A percentile compares a stretch with the other conserved stretches of the same genome.
Evolutionary conservation across 2,888 invertebrate species (phyloP).

Genomic region (Leptura quadrifasciata): DNA sequence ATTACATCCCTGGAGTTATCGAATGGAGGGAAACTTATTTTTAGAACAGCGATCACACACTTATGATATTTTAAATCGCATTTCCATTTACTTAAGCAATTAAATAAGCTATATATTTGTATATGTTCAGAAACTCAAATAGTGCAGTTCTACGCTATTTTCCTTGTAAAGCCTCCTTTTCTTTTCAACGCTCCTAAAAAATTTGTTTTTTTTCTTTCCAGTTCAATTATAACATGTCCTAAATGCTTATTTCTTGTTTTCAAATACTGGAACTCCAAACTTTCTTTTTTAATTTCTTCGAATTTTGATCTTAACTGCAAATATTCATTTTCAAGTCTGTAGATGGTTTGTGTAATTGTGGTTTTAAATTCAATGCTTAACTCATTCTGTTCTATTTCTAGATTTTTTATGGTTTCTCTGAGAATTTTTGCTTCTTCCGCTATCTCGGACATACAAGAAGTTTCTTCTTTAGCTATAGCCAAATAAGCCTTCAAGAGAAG

Average conservation of each 20-base stretch:
- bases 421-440: slow-evolving; percentile 49
- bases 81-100: too few species aligned
- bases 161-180: background rate
- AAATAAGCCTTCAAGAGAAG: slow-evolving; percentile 54
- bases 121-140: too few species aligned
- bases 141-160: too few species aligned
- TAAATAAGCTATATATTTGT: too few species aligned
- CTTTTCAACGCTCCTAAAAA: background rate
- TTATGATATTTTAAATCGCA: too few species aligned
- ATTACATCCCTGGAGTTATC: too few species aligned
- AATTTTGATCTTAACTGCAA: slow-evolving; percentile 51
- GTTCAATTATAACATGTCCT: background rate
- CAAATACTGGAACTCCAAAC: background rate
- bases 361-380: slow-evolving; percentile 51
- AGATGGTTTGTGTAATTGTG: slow-evolving; percentile 38
- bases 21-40: too few species aligned
- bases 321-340: slow-evolving; percentile 50
- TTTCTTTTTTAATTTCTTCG: slow-evolving; percentile 46
- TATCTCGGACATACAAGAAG: slow-evolving; percentile 40
- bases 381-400: slow-evolving; percentile 56
- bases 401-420: slow-evolving; percentile 46
- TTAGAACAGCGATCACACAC: too few species aligned
- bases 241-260: background rate
- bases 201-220: background rate
- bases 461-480: slow-evolving; percentile 55